Conservation (phyloP, 2,797 vertebrate species). For the Melanotaenia pygmaea region DNA sequence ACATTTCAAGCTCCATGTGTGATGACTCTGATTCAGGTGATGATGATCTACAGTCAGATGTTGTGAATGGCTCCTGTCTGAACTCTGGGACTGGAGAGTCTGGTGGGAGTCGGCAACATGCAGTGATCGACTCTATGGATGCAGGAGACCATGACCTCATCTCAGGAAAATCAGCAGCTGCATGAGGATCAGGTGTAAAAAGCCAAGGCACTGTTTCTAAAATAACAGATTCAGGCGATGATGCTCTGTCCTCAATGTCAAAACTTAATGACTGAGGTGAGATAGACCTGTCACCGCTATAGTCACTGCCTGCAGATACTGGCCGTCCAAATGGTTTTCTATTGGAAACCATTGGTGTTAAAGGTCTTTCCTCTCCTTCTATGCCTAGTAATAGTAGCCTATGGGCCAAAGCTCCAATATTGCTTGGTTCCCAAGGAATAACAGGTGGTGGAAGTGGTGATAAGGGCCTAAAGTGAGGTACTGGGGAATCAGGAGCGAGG, state of each 20-base stretch:
- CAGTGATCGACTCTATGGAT: slow-evolving; percentile 26
- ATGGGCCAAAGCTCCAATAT: slow-evolving; percentile 5
- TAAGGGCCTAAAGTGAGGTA: slow-evolving; percentile 69
- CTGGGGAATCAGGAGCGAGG: slow-evolving; percentile 66
- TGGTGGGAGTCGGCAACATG: slow-evolving; percentile 27
- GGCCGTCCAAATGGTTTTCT: slow-evolving; percentile 72
- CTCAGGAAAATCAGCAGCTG: slow-evolving; percentile 38
- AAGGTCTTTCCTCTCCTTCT: slow-evolving; percentile 63
- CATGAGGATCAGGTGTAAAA: slow-evolving; percentile 44
- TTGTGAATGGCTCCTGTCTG: slow-evolving; percentile 16
- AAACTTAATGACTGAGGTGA: slow-evolving; percentile 64
- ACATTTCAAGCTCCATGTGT: slow-evolving; percentile 26
- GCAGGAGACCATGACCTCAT: slow-evolving; percentile 52
- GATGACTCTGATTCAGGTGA: slow-evolving; percentile 41
- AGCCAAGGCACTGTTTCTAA: slow-evolving; percentile 35
- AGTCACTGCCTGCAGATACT: slow-evolving; percentile 62
- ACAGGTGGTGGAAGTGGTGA: slow-evolving; percentile 70
- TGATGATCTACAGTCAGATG: slow-evolving; percentile 19
- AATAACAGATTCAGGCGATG: slow-evolving; percentile 56
- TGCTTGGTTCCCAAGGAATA: slow-evolving; percentile 53
- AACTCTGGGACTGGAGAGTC: slow-evolving; percentile 50
- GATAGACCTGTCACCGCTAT: slow-evolving; percentile 50
- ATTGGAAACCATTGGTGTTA: slow-evolving; percentile 76
- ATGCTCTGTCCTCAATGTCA: slow-evolving; percentile 65
- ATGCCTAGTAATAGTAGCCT: slow-evolving; percentile 23